Evolutionary conservation across 92 coral and sea anemone genomes (phyloP), one percentile per base, ranked within the genome.

Genomic region (Epizoanthus illoricatus): DNA sequence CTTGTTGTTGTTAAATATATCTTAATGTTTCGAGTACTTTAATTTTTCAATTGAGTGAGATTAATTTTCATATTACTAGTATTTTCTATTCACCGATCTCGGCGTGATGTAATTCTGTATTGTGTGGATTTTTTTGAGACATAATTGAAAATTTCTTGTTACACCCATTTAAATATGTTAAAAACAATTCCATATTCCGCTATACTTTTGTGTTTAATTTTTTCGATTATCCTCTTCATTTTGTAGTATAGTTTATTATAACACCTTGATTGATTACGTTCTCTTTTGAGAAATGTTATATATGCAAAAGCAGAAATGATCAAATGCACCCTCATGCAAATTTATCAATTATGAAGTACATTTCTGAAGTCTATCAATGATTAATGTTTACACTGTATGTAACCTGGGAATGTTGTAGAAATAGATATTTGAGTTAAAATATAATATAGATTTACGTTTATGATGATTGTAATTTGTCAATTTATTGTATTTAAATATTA

Each of bases 181-280:
- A 76, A 41, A 49, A 3, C n/a, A 64, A n/a, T 13, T 64, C 23
- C 23, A 20, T 78, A 13, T 78, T 78, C 45, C 71, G 71, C 21
- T 78, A 6, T 21, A 8, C 23, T 21, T 43, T 40, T 75, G 68
- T 75, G 41, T 9, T 62, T 78, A 45, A 63, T 63, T 45, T 45
- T 19, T 21, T 15, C 49, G 17, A 28, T 78, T 78, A 56, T 63
- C 70, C 47, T 21, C 54, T 45, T 60, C 47, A 47, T 12, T 64
- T 24, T 63, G 69, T 43, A 19, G 7, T 64, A 15, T 41, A 63
- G 72, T 64, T 78, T 65, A 78, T 78, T 63, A 78, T 78, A 19
- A 21, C 60, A 78, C 42, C 82, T 63, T 23, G 59, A 63, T 7
- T 21, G 13, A 41, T 55, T 78, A 64, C 3, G 49, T 20, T 78